These are phyloP conservation scores for Opisthograptis luteolata DNA, from an alignment of 2,888 invertebrate species.

Conservation along the genomic window DNA sequence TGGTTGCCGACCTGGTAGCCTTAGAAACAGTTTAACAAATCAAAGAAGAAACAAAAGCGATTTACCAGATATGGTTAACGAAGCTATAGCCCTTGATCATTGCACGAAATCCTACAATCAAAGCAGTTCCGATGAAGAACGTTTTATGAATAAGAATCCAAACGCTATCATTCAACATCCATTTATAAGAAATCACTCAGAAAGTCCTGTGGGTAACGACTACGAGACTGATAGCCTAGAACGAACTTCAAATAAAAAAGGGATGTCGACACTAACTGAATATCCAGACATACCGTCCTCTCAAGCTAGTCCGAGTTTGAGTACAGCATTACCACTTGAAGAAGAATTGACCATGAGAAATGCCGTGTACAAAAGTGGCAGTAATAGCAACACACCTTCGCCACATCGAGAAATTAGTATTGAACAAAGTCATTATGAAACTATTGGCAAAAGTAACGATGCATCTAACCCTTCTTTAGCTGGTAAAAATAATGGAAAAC, in stretches of 20 bases:
- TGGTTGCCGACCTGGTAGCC: conserved; percentile 54
- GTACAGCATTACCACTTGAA: conserved; percentile 89
- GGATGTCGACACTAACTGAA: conserved; percentile 84
- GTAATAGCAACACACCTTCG: conserved; percentile 78
- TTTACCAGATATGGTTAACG: conserved; percentile 87
- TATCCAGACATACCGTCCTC: conserved; percentile 87
- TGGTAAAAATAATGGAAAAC: conserved; percentile 39
- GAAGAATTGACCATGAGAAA: conserved; percentile 92
- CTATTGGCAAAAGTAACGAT: conserved; percentile 48
- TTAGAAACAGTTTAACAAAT: conserved; percentile 51
- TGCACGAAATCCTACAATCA: conserved; percentile 68
- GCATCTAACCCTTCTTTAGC: conserved; percentile 35
- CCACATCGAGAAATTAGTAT: conserved; percentile 63
- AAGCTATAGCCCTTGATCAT: conserved; percentile 85
- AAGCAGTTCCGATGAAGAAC: conserved; percentile 75
- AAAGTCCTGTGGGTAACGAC: conserved; percentile 81
- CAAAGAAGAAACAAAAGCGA: conserved; percentile 63
- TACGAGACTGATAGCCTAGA: conserved; percentile 91
- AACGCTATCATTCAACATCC: conserved; percentile 47
- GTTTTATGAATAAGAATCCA: conserved; percentile 56
- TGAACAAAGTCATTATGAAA: conserved; percentile 76
- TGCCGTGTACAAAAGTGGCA: conserved; percentile 87
- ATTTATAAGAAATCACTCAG: conserved; percentile 62
- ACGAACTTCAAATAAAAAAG: conserved; percentile 81
- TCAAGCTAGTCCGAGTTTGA: conserved; percentile 90